phyloP scores from a whole-genome alignment of 2,797 vertebrate genomes.

The Betta splendens region DNA sequence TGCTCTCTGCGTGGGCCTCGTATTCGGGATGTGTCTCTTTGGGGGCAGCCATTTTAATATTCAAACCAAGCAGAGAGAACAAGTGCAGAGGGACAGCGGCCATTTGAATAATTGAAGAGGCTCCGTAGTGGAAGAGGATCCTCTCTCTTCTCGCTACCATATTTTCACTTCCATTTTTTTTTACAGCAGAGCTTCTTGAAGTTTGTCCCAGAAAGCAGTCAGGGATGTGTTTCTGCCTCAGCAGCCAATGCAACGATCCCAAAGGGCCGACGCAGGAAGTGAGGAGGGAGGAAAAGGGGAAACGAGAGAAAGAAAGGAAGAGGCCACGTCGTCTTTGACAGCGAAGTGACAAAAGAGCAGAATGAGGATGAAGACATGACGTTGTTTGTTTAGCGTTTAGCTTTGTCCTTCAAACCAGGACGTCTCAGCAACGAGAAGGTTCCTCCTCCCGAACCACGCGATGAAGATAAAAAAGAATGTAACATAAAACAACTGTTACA shows the following conservation, averaged over 20 bases:
- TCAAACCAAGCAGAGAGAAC: constrained; percentile 78
- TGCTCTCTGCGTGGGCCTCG: constrained; percentile 73
- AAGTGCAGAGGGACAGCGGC: constrained; percentile 78
- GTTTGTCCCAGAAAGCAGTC: constrained; percentile 79
- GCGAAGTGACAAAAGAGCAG: constrained; percentile 59
- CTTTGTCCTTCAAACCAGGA: constrained; percentile 59
- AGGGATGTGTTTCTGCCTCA: constrained; percentile 64
- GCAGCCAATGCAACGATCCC: constrained; percentile 67
- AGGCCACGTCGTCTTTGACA: constrained; percentile 62
- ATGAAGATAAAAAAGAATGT: too few species aligned
- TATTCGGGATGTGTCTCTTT: constrained; percentile 76
- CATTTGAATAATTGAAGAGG: constrained; percentile 82
- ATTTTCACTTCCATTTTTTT: constrained; percentile 51
- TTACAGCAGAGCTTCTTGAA: constrained; percentile 65
- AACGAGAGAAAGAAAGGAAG: constrained; percentile 41
- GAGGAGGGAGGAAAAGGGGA: constrained; percentile 44
- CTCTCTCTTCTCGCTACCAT: constrained; percentile 56
- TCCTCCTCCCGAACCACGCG: constrained; percentile 16
- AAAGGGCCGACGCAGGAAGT: constrained; percentile 58
- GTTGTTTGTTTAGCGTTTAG: too few species aligned
- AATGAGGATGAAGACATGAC: constrained; percentile 57
- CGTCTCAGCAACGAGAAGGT: constrained; percentile 54
- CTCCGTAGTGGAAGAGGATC: constrained; percentile 65
- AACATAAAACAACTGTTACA: constrained; percentile 25
- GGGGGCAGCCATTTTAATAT: constrained; percentile 78